These are phyloP conservation scores for Cheilosia grossa DNA, from an alignment of 2,888 invertebrate species.

Conservation along the genomic window DNA sequence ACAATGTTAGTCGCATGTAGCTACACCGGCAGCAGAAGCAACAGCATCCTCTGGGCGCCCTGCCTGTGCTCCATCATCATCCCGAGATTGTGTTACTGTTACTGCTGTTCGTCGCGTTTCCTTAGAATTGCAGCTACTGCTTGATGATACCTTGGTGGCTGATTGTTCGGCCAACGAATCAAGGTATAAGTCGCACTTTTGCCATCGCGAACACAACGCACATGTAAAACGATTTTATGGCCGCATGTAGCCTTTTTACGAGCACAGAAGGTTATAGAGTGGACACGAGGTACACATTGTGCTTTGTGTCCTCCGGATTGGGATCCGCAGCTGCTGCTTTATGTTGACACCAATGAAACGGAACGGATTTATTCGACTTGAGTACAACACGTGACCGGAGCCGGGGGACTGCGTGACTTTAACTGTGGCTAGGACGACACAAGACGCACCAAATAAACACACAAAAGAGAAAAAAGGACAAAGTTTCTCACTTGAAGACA, in stretches of 20 bases:
- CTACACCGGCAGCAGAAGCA: constrained; percentile 5
- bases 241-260: constrained; percentile 62
- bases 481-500: constrained; percentile 45
- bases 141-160: constrained; percentile 67
- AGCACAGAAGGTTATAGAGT: background rate
- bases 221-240: constrained; percentile 70
- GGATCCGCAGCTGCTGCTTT: constrained; percentile 55
- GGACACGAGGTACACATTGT: constrained; percentile 10
- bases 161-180: constrained; percentile 38
- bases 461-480: background rate
- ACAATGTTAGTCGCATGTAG: constrained; percentile 55
- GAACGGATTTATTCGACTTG: constrained; percentile 72
- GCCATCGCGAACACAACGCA: constrained; percentile 54
- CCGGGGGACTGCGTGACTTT: constrained; percentile 5
- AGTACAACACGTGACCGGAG: constrained; percentile 22
- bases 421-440: no score
- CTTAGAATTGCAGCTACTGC: constrained; percentile 30
- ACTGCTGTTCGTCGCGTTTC: constrained; percentile 13
- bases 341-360: constrained; percentile 72
- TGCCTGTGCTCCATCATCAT: constrained; percentile 36
- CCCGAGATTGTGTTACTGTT: constrained; percentile 28
- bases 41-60: background rate
- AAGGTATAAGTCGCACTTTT: constrained; percentile 52
- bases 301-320: constrained; percentile 27
- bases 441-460: background rate